Conservation (phyloP, 1,140 invertebrate species). For the Plectrocnemia conspersa region DNA sequence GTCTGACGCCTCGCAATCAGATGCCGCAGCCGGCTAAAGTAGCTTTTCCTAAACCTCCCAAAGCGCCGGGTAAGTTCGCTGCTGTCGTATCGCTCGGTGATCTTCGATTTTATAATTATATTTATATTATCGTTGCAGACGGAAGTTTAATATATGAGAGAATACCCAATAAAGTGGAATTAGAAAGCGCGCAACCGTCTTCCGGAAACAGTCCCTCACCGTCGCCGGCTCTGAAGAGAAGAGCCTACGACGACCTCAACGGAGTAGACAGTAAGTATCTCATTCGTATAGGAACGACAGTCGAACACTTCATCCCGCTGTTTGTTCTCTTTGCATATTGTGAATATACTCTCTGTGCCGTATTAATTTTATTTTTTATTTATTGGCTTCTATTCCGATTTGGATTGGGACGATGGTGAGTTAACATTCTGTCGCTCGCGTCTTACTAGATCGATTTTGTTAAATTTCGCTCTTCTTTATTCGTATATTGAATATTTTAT, state of each 20-base stretch:
- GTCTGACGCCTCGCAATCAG: conserved; percentile 71
- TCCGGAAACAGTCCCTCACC: conserved; percentile 52
- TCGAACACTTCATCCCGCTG: conserved; percentile 16
- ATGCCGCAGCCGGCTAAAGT: conserved; percentile 74
- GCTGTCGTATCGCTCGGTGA: neutral
- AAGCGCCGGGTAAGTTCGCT: conserved; percentile 60
- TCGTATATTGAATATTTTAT: no score
- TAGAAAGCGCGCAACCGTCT: conserved; percentile 56
- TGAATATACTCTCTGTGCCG: neutral
- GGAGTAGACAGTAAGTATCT: conserved; percentile 75
- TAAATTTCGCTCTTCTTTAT: no score
- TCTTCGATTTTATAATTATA: neutral
- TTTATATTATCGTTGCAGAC: conserved; percentile 51
- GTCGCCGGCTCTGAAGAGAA: conserved; percentile 65
- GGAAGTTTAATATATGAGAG: conserved; percentile 80
- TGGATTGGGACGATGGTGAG: conserved; percentile 61
- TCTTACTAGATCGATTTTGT: neutral
- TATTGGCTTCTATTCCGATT: conserved; percentile 57
- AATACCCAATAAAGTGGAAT: conserved; percentile 71
- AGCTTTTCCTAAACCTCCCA: conserved; percentile 83
- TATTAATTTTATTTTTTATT: conserved; percentile 39
- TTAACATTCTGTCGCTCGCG: conserved; percentile 23
- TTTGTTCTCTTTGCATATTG: conserved; percentile 22
- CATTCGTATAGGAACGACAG: no score
- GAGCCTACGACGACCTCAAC: conserved; percentile 82